Evolutionary conservation across 2,797 vertebrate genomes (phyloP), one percentile per base, ranked within the genome.

Genomic region (Taenioides sp.): DNA sequence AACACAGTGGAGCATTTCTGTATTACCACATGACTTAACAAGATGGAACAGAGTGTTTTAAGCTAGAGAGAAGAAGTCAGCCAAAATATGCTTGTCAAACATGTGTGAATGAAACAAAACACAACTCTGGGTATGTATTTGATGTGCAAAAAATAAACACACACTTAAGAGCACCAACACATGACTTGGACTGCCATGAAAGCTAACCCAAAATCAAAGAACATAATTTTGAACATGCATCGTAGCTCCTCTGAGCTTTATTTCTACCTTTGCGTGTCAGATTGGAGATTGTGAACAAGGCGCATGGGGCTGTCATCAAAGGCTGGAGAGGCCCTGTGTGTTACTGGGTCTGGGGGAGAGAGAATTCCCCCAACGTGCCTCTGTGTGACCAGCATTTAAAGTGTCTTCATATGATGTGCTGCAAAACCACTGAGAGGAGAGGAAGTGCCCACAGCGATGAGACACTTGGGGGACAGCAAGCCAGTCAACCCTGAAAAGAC

Each of bases 261-360:
- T 70, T 80, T 72, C 22, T 25, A 76, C 49, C 7, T 70, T 69
- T 60, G n/a, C 25, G 61, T 77, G 40, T 57, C 66, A 55, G 40
- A 71, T 52, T 57, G 52, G 11, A 58, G 54, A 27, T 40, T 62
- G 43, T 70, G 40, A 59, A 72, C 5, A 12, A 23, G 40, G 47
- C n/a, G 58, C 40, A 64, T 65, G 5, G 40, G 18, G 61, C 20
- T 37, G 37, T 73, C n/a, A 80, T 61, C 70, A 85, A 80, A 82
- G 43, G 12, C 67, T 47, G 54, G 18, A 31, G 25, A 43, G 0
- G 47, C 57, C 20, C 67, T 65, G 52, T 22, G 22, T 68, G 12
- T 18, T 61, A 31, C 67, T 74, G 63, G 65, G 60, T 43, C 62
- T 37, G 5, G 6, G 50, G 31, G 49, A 64, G 18, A 54, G 73